Percentiles rank a stretch among this genome's conserved stretches.
Evolutionary conservation across 2,113 vertebrate genomes (phyloP).

Genomic region (Ailuropoda melanoleuca): DNA sequence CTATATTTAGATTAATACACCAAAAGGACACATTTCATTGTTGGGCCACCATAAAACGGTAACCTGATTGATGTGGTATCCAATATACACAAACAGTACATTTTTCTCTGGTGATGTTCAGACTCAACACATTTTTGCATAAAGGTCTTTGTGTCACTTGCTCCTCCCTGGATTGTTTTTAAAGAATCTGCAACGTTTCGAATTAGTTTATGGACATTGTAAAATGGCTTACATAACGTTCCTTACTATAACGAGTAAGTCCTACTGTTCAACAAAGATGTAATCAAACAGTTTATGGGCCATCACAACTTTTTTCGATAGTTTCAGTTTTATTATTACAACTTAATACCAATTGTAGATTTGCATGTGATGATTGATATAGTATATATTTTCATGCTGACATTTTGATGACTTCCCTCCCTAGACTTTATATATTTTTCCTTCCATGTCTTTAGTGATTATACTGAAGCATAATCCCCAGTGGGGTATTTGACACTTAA

Average conservation of each 20-base stretch:
- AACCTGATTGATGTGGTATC: background rate
- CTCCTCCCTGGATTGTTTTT: constrained; percentile 29
- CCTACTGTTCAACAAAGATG: constrained; percentile 57
- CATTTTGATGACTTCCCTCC: constrained; percentile 53
- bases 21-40: background rate
- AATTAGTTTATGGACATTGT: background rate
- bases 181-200: background rate
- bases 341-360: constrained; percentile 48
- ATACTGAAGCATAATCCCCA: constrained; percentile 24
- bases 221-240: background rate
- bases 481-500: background rate
- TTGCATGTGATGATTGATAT: constrained; percentile 11
- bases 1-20: constrained; percentile 10
- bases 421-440: background rate
- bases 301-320: constrained; percentile 35
- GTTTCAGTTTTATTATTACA: constrained; percentile 35
- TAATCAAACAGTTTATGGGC: constrained; percentile 14
- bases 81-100: background rate
- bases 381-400: constrained; percentile 44
- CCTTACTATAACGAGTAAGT: constrained; percentile 33
- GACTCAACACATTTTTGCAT: background rate
- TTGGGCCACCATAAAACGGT: background rate
- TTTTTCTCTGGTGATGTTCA: constrained; percentile 40
- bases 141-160: constrained; percentile 6
- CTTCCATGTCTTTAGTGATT: constrained; percentile 37